Evolutionary conservation across 2,113 vertebrate species (phyloP).

Genomic region (Cyphomyrus plagiostoma): DNA sequence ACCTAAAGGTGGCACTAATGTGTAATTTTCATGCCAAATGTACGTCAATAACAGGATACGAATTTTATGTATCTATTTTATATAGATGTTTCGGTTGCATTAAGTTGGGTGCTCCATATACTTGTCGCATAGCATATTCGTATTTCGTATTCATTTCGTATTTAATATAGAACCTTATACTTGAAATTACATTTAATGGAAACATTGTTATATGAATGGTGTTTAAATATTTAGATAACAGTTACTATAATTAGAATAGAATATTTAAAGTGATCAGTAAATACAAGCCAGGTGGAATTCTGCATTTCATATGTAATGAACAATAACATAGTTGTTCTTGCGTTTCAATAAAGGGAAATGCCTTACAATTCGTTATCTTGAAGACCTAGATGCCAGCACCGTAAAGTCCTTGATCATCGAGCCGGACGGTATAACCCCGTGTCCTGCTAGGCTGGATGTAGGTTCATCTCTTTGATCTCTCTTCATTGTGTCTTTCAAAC

Average conservation of each 20-base stretch:
- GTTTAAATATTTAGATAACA: neutral
- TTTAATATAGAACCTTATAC: neutral
- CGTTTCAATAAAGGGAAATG: neutral
- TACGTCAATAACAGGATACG: neutral
- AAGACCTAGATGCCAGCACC: conserved; percentile 19
- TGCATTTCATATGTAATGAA: neutral
- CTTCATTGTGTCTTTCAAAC: conserved; percentile 67
- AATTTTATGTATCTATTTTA: neutral
- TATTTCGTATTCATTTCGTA: neutral
- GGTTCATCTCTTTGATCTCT: conserved; percentile 69
- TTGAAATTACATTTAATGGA: neutral
- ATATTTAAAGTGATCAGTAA: neutral
- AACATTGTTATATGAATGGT: neutral
- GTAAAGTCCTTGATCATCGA: conserved; percentile 72
- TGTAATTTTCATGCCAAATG: neutral
- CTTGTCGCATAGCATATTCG: neutral
- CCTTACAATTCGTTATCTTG: neutral
- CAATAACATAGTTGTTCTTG: neutral
- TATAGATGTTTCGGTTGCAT: neutral
- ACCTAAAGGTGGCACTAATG: conserved; percentile 20
- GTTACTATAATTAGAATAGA: neutral
- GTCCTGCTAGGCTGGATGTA: conserved; percentile 54
- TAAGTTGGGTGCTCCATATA: neutral
- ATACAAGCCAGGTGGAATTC: neutral
- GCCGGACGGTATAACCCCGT: conserved; percentile 49